phyloP scores from a whole-genome alignment of 2,113 vertebrate genomes.

The Cyprinodon variegatus region DNA sequence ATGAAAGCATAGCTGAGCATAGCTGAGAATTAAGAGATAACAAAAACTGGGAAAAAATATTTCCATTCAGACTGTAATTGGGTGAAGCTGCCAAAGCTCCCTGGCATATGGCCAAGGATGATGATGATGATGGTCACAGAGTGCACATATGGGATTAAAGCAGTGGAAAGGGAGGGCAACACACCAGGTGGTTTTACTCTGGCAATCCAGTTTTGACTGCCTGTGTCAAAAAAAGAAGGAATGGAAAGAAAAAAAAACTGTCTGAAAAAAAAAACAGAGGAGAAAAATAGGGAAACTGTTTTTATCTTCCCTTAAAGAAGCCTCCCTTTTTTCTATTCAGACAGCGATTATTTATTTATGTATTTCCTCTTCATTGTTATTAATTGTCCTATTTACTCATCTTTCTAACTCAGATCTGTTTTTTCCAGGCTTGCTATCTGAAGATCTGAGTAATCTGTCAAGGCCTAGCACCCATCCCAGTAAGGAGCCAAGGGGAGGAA shows the following conservation, averaged over 20 bases:
- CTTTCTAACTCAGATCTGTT: conserved; percentile 76
- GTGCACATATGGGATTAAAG: conserved; percentile 68
- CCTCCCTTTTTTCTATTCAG: conserved; percentile 54
- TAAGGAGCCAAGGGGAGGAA: conserved; percentile 44
- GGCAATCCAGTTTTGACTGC: conserved; percentile 71
- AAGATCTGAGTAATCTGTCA: conserved; percentile 72
- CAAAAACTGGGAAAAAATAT: conserved; percentile 70
- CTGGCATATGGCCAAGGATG: conserved; percentile 69
- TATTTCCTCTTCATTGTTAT: conserved; percentile 21
- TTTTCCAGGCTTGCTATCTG: conserved; percentile 68
- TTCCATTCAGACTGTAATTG: conserved; percentile 68
- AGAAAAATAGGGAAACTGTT: conserved; percentile 60
- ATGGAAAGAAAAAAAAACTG: conserved; percentile 56
- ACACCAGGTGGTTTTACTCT: conserved; percentile 79
- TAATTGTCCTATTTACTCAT: conserved; percentile 68
- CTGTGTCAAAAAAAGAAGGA: conserved; percentile 64
- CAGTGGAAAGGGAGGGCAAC: conserved; percentile 51
- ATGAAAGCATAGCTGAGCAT: conserved; percentile 59
- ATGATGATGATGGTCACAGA: conserved; percentile 74
- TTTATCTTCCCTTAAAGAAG: conserved; percentile 69
- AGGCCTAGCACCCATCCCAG: conserved; percentile 63
- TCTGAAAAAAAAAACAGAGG: conserved; percentile 62
- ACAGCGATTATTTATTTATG: conserved; percentile 40
- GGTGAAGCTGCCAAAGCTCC: conserved; percentile 73
- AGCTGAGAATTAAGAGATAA: conserved; percentile 74